Percentiles rank a stretch among this genome's conserved stretches.
Conservation (phyloP, 2,888 invertebrate species). For the Andrena praecox region DNA sequence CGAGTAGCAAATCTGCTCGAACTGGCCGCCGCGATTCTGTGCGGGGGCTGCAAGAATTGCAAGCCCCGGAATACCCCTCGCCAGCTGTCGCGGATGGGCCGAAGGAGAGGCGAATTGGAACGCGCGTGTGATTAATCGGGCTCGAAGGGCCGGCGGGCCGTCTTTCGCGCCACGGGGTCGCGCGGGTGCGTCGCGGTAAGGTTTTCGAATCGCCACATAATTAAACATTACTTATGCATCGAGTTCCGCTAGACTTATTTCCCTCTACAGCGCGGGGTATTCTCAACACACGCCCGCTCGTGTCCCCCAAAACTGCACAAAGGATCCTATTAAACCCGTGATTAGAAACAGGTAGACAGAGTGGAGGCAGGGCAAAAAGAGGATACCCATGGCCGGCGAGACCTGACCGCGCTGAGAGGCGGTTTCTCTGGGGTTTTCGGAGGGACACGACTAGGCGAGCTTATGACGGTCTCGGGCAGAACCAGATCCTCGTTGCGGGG, state of each 20-base stretch:
- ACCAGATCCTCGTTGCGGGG: conserved; percentile 62
- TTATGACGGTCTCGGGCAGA: conserved; percentile 52
- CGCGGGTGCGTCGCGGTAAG: too few species aligned
- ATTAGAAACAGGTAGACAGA: conserved; percentile 19
- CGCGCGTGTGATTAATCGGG: conserved; percentile 17
- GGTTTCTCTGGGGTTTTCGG: conserved; percentile 30
- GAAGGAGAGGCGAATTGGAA: not conserved
- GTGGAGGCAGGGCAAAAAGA: conserved; percentile 21
- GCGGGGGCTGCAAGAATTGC: conserved; percentile 20
- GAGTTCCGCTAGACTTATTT: not conserved
- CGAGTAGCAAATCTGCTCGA: conserved; percentile 59
- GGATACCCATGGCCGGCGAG: not conserved
- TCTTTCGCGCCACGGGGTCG: not conserved
- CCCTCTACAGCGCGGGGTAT: not conserved
- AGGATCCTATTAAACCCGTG: conserved; percentile 35
- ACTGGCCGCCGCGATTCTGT: conserved; percentile 36
- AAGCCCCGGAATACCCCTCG: not conserved
- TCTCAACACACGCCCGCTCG: not conserved
- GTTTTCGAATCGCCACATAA: not conserved
- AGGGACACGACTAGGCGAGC: conserved; percentile 37
- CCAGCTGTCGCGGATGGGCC: conserved; percentile 36
- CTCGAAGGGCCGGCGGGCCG: not conserved
- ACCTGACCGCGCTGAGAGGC: conserved; percentile 32
- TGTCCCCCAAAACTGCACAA: conserved; percentile 4
- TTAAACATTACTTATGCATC: not conserved